A percentile compares a stretch with the other conserved stretches of the same genome.
Conservation (phyloP, 1,140 invertebrate genomes). For the Brachionus rubens region DNA sequence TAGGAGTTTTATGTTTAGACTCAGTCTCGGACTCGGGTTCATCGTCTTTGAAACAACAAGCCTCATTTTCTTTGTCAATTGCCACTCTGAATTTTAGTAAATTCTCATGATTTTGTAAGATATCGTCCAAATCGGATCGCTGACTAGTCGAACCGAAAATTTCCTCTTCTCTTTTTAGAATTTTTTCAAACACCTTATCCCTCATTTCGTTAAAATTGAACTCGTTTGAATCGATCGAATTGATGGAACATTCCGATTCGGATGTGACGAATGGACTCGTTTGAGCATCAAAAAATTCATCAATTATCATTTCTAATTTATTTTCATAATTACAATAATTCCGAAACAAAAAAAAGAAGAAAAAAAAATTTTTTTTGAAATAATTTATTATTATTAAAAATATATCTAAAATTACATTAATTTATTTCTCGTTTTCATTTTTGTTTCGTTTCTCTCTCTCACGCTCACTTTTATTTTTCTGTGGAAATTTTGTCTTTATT, state of each 20-base stretch:
- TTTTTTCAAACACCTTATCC: not conserved
- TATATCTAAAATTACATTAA: too few relatives aligned
- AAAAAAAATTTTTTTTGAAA: too few relatives aligned
- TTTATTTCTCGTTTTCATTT: too few relatives aligned
- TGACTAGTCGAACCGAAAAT: not conserved
- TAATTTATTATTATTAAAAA: too few relatives aligned
- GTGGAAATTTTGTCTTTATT: too few relatives aligned
- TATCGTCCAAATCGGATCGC: not conserved
- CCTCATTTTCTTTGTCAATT: not conserved
- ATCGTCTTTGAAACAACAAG: too few relatives aligned
- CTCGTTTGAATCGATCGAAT: conserved; percentile 6
- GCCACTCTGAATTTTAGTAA: not conserved
- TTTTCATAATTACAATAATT: too few relatives aligned
- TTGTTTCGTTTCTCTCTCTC: too few relatives aligned
- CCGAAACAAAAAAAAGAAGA: too few relatives aligned
- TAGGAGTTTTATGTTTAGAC: not conserved
- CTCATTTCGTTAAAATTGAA: not conserved
- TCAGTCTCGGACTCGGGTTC: not conserved
- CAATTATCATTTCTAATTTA: not conserved
- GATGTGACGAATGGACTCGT: not conserved
- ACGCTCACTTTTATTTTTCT: too few relatives aligned
- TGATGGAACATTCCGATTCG: not conserved
- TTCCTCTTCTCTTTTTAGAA: not conserved
- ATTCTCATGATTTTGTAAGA: not conserved
- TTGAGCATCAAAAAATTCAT: conserved; percentile 8